Evolutionary conservation across 2,888 invertebrate species (phyloP).

Genomic region (Danaus chrysippus): DNA sequence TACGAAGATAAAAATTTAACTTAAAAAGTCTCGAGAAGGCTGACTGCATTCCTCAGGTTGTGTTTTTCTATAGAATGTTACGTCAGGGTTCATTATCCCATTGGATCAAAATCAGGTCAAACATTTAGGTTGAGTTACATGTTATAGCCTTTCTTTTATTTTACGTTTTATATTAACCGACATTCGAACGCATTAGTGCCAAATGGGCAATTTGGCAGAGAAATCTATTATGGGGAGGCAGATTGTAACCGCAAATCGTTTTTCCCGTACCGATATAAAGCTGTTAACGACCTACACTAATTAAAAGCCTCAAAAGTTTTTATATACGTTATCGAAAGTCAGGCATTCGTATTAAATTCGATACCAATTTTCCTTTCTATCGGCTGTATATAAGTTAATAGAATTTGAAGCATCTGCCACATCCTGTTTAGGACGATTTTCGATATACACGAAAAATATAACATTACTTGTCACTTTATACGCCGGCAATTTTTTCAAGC

Average conservation of each 20-base stretch:
- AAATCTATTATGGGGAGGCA: constrained; percentile 14
- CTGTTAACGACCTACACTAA: not conserved
- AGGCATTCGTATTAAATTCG: too few species aligned
- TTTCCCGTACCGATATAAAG: constrained; percentile 4
- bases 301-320: not conserved
- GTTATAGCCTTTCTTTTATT: constrained; percentile 46
- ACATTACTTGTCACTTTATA: too few species aligned
- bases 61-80: constrained; percentile 60
- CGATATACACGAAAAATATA: too few species aligned
- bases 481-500: too few species aligned
- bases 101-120: constrained; percentile 69
- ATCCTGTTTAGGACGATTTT: too few species aligned
- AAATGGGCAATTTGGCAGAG: constrained; percentile 27
- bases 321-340: not conserved
- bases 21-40: constrained; percentile 44
- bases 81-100: constrained; percentile 64
- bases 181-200: constrained; percentile 15
- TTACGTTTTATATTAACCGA: constrained; percentile 9
- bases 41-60: constrained; percentile 55
- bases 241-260: constrained; percentile 10
- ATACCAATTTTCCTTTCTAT: too few species aligned
- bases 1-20: constrained; percentile 22
- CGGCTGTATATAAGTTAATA: too few species aligned
- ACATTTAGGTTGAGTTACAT: constrained; percentile 68
- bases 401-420: too few species aligned